Percentiles rank a stretch among this genome's conserved stretches.
phyloP scores from a whole-genome alignment of 1,140 invertebrate species.

The Ceratina japonica region DNA sequence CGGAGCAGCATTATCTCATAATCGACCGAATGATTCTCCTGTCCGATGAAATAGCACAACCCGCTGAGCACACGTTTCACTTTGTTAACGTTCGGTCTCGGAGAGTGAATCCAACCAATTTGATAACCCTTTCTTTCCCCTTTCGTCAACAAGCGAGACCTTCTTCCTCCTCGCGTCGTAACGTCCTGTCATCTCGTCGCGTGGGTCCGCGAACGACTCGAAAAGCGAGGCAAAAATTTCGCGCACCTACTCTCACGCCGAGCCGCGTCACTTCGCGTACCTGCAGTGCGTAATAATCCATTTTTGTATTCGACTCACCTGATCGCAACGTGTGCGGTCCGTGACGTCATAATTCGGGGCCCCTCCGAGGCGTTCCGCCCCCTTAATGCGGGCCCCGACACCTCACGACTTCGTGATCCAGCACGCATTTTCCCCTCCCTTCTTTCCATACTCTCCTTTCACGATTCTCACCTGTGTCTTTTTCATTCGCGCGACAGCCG shows the following conservation, averaged over 20 bases:
- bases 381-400: constrained; percentile 78
- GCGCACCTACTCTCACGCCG: not conserved
- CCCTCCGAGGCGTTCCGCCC: constrained; percentile 77
- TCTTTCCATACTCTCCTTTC: constrained; percentile 24
- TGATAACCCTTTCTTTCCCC: constrained; percentile 45
- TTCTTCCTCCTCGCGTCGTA: not conserved
- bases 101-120: constrained; percentile 54
- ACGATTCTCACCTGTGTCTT: constrained; percentile 17
- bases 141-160: not conserved
- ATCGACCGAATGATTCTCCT: constrained; percentile 64
- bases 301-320: constrained; percentile 78
- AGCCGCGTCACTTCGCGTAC: constrained; percentile 62
- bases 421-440: constrained; percentile 70
- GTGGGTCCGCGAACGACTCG: not conserved
- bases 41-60: constrained; percentile 59
- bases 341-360: constrained; percentile 80
- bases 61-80: constrained; percentile 58
- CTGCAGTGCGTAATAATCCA: constrained; percentile 73
- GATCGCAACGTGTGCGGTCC: constrained; percentile 79
- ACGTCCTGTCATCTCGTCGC: not conserved
- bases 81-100: constrained; percentile 58
- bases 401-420: constrained; percentile 73
- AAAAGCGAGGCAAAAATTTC: not conserved
- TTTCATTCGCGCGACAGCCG: not conserved
- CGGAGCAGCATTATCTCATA: constrained; percentile 61